Percentiles rank a stretch among this genome's conserved stretches.
These are phyloP conservation scores for Brachyistius frenatus DNA, from an alignment of 2,113 vertebrate genomes.

Conservation along the genomic window DNA sequence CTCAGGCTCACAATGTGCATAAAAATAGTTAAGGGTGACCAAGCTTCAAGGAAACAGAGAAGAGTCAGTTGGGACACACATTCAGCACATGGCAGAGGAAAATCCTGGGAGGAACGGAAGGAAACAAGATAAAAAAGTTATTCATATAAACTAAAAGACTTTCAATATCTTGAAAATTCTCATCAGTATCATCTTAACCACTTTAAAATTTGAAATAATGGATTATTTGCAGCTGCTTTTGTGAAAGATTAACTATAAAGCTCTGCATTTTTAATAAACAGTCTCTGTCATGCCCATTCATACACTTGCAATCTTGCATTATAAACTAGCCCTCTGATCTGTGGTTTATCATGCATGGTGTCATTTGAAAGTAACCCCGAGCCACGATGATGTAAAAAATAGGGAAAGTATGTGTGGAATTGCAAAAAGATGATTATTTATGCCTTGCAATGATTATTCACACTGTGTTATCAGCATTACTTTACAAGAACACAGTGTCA, in stretches of 20 bases:
- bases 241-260: too few species aligned
- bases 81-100: not conserved
- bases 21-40: constrained; percentile 27
- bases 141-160: not conserved
- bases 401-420: not conserved
- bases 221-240: too few species aligned
- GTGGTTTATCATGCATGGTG: not conserved
- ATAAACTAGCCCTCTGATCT: not conserved
- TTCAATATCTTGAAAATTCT: not conserved
- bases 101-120: not conserved
- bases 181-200: not conserved
- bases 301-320: not conserved
- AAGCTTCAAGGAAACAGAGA: constrained; percentile 1
- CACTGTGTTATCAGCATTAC: constrained; percentile 39
- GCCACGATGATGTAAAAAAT: not conserved
- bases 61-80: not conserved
- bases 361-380: constrained; percentile 14
- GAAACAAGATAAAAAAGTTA: too few species aligned
- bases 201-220: not conserved
- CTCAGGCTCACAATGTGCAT: constrained; percentile 2
- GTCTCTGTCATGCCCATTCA: not conserved
- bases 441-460: constrained; percentile 41
- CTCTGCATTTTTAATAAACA: too few species aligned
- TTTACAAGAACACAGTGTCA: constrained; percentile 43
- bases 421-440: constrained; percentile 33